Evolutionary conservation across 2,888 invertebrate species (phyloP), one percentile per base, ranked within the genome.

Genomic region (Drosophila stalkeri): DNA sequence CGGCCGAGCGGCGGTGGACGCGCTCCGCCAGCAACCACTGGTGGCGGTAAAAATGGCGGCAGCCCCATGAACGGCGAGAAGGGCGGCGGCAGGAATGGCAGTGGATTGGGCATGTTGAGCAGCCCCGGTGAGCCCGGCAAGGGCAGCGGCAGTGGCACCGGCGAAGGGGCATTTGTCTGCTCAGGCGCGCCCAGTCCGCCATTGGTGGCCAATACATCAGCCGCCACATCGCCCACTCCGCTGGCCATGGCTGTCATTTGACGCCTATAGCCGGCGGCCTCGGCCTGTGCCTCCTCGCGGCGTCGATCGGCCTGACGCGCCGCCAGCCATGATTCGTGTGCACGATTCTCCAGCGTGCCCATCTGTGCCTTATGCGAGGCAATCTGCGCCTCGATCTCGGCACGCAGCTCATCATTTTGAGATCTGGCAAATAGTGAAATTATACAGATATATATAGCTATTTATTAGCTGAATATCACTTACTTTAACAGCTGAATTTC

Each of bases 321-420:
- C 69, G 96, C 95, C 62, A 98, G 95, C 98, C 97, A 97, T 78
- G 96, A 96, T 89, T 97, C 96, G 93, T 98, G 97, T 18, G 97
- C 96, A 78, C 97, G 96, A 86, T 96, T 95, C 93, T 98, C 98
- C 67, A 97, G 94, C 66, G 95, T 95, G 63, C 97, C 95, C 79
- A 97, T 95, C 90, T 97, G 97, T 0, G 94, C 93, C 85, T 95
- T 95, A 20, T 94, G 94, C 8, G 94, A 92, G 2, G 95, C 96
- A 92, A 97, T 96, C 92, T 97, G 97, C 67, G 97, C 97, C n/a
- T 97, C 94, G 72, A 98, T 95, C 94, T 98, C 98, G 64, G 96
- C 95, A 66, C 97, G 97, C 73, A 98, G 92, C 63, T 94, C 93
- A 91, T 94, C 94, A 81, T 94, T 94, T 87, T 94, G 94, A 55